Evolutionary conservation across 2,113 vertebrate genomes (phyloP).

Genomic region (Circaetus cinerascens): DNA sequence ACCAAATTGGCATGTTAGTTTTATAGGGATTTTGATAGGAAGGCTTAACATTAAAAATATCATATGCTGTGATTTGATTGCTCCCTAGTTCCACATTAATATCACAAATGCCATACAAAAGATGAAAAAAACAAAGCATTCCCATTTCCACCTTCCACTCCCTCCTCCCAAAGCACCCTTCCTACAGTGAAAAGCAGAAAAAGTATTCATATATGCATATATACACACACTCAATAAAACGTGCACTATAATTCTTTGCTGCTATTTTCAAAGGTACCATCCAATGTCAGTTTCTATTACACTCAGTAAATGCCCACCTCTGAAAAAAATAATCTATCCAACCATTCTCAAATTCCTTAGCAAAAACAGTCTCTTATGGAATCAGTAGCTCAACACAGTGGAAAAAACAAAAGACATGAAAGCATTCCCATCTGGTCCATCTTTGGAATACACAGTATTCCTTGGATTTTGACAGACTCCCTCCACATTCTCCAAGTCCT

Average conservation of each 20-base stretch:
- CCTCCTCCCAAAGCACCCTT: background rate
- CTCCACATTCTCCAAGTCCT: background rate
- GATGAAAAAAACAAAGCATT: constrained; percentile 37
- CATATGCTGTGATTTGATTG: background rate
- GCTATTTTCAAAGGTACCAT: background rate
- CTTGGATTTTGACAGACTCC: background rate
- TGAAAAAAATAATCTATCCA: background rate
- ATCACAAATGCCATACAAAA: background rate
- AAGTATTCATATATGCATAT: background rate
- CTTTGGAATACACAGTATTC: background rate
- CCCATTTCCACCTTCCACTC: background rate
- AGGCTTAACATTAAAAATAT: constrained; percentile 38
- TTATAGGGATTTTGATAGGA: constrained; percentile 47
- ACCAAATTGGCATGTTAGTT: constrained; percentile 28
- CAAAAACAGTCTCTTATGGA: background rate
- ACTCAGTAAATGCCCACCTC: background rate
- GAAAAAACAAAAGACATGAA: background rate
- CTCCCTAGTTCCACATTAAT: background rate
- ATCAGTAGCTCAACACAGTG: background rate
- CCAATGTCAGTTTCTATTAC: background rate
- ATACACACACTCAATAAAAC: background rate
- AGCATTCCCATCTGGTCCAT: background rate
- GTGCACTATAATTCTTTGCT: background rate
- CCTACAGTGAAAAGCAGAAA: background rate
- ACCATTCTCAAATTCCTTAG: background rate